A percentile compares a stretch with the other conserved stretches of the same genome.
Conservation (phyloP, 2,113 vertebrate genomes). For the Chloropsis hardwickii region DNA sequence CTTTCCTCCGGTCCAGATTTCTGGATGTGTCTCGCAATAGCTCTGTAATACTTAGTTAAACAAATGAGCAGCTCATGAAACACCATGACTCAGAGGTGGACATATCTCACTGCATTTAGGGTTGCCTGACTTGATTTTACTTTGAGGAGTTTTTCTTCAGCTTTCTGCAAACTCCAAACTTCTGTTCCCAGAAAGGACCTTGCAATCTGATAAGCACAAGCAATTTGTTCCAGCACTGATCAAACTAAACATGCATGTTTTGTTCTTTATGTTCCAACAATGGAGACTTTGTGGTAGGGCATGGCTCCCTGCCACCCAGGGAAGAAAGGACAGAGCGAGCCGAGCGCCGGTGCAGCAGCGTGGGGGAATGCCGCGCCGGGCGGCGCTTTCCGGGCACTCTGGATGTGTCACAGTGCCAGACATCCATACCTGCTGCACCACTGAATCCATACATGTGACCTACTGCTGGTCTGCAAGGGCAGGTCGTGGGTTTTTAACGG, state of each 20-base stretch:
- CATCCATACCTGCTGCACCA: not conserved
- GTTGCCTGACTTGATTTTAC: not conserved
- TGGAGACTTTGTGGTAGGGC: not conserved
- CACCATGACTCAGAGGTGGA: not conserved
- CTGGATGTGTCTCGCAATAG: not conserved
- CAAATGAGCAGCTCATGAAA: not conserved
- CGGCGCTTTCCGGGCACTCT: rapidly evolving
- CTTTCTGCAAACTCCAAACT: not conserved
- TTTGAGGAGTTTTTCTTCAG: not conserved
- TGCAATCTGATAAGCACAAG: not conserved
- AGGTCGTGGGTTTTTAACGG: not conserved
- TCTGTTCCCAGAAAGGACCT: not conserved
- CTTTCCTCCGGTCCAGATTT: rapidly evolving
- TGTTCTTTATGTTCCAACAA: slow-evolving; percentile 25
- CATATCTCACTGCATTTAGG: not conserved
- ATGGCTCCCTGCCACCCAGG: slow-evolving; percentile 15
- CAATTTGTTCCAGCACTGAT: not conserved
- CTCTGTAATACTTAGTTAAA: not conserved
- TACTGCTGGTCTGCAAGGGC: not conserved
- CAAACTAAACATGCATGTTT: not conserved
- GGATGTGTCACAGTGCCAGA: not conserved
- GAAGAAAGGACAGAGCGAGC: not conserved
- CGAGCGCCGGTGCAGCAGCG: rapidly evolving
- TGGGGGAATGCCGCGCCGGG: rapidly evolving
- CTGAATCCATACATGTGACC: not conserved